Evolutionary conservation across 2,888 invertebrate genomes (phyloP), one percentile per base, ranked within the genome.

Genomic region (Salpingus planirostris): DNA sequence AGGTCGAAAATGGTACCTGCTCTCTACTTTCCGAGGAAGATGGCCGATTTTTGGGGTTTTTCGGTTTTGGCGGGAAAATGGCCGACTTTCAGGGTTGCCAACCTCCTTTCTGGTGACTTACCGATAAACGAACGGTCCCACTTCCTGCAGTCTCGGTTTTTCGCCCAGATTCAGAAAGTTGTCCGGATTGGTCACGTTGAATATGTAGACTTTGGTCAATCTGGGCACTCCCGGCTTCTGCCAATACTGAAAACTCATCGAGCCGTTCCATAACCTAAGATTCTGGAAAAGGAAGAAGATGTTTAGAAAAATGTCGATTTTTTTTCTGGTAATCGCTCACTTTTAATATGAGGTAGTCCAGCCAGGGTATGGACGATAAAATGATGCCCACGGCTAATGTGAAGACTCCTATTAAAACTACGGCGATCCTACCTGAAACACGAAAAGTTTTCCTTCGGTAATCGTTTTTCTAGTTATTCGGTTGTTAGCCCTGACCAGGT

Each of bases 71-170:
- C n/a, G n/a, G n/a, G n/a, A n/a, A n/a, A n/a, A n/a, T n/a, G n/a
- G n/a, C n/a, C n/a, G n/a, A n/a, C n/a, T n/a, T n/a, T n/a, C n/a
- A n/a, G n/a, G n/a, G n/a, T n/a, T n/a, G n/a, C n/a, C n/a, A n/a
- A n/a, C n/a, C n/a, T n/a, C n/a, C n/a, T n/a, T n/a, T n/a, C n/a
- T n/a, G n/a, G n/a, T n/a, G n/a, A 59, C 71, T 70, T 62, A 88
- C 88, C 81, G 78, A 64, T 88, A 89, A 3, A 88, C 84, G 60
- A 87, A 89, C 2, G 88, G 88, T 2, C 88, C 88, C 6, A 89
- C 74, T 67, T 89, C 88, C 50, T 80, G 77, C 27, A 89, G 69
- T 55, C 74, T 81, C 2, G 88, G 87, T 54, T 85, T 87, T 57
- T 87, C 86, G 0, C 85, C 83, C 26, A 68, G 66, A 43, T 74